Percentiles rank a stretch among this genome's conserved stretches.
Conservation (phyloP, 1,140 invertebrate species). For the Aphaenogaster floridana region DNA sequence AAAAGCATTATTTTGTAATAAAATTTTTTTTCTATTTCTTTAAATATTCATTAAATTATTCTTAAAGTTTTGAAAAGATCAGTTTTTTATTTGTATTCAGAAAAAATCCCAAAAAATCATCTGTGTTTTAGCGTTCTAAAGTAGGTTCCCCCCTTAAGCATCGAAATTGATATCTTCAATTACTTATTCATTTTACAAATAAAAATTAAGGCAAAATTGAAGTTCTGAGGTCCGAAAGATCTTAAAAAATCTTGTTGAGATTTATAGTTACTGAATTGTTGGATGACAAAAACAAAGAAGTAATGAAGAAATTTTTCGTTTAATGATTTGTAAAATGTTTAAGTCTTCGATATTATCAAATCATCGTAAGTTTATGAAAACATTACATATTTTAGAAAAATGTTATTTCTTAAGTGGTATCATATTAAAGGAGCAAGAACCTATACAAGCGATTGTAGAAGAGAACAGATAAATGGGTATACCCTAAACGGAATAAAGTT, state of each 20-base stretch:
- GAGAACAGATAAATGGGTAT: neutral
- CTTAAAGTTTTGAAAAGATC: no score
- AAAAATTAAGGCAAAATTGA: neutral
- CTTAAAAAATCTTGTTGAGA: neutral
- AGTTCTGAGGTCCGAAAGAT: neutral
- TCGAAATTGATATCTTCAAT: conserved; percentile 1
- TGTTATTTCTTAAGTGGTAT: neutral
- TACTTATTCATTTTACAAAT: neutral
- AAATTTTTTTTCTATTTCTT: no score
- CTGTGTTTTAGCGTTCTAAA: no score
- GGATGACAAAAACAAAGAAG: neutral
- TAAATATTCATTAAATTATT: no score
- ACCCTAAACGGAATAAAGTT: neutral
- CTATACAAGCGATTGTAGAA: neutral
- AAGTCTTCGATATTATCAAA: neutral
- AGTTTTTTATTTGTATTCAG: no score
- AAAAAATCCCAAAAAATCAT: no score
- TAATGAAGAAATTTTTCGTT: neutral
- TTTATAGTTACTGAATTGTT: neutral
- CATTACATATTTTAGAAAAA: neutral
- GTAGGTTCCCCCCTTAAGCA: neutral
- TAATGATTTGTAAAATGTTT: neutral
- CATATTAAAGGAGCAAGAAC: neutral
- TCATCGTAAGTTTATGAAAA: neutral
- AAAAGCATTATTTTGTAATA: no score